Conservation (phyloP, 2,888 invertebrate species). For the Erebia aethiops region DNA sequence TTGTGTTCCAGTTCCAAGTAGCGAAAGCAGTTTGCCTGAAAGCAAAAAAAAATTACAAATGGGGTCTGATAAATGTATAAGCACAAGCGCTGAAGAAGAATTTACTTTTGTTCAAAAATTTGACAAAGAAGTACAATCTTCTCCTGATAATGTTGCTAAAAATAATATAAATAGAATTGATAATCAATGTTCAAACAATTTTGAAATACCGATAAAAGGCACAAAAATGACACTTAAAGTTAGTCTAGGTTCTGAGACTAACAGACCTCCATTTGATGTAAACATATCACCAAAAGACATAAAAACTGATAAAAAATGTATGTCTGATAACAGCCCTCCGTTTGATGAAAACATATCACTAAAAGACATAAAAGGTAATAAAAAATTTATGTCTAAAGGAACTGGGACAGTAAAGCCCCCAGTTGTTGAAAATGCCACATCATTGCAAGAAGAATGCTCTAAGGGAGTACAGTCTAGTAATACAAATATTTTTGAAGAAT, state of each 20-base stretch:
- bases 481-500: constrained; percentile 43
- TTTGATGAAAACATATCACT: constrained; percentile 21
- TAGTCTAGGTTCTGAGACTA: constrained; percentile 42
- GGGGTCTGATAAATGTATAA: constrained; percentile 11
- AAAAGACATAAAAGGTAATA: constrained; percentile 15
- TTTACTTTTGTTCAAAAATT: constrained; percentile 27
- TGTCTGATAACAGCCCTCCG: not conserved
- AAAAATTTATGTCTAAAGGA: constrained; percentile 39
- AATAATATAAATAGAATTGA: constrained; percentile 1
- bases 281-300: constrained; percentile 25
- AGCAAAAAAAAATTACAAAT: constrained; percentile 9
- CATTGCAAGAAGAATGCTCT: constrained; percentile 56
- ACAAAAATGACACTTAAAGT: constrained; percentile 73
- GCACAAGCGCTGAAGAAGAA: constrained; percentile 20
- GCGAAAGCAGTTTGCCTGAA: constrained; percentile 29
- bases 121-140: constrained; percentile 45
- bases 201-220: constrained; percentile 69
- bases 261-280: constrained; percentile 2
- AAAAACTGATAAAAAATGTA: constrained; percentile 4
- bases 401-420: constrained; percentile 50
- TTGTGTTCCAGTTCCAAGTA: constrained; percentile 9
- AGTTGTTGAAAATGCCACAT: constrained; percentile 55
- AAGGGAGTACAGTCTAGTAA: constrained; percentile 59
- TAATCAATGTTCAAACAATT: constrained; percentile 49
- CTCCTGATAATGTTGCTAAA: constrained; percentile 25